phyloP scores from a whole-genome alignment of 2,888 invertebrate species.

The Drosophila pseudotalamancana region DNA sequence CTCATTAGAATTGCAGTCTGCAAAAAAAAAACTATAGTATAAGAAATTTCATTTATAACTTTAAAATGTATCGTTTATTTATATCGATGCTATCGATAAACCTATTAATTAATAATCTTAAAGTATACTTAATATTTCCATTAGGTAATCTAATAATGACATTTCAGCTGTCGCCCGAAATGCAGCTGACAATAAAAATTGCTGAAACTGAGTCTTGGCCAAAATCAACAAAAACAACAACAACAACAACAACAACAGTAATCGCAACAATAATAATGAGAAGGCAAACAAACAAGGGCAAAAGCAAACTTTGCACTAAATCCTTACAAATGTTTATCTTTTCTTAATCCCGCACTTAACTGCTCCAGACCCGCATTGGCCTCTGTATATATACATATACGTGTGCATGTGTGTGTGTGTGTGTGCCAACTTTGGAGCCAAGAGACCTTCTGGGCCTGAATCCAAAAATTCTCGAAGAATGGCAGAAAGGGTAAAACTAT shows the following conservation, averaged over 20 bases:
- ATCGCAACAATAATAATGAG: conserved; percentile 66
- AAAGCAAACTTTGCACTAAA: conserved; percentile 80
- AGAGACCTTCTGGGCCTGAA: conserved; percentile 36
- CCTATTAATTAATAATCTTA: neutral
- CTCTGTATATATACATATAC: too few species aligned
- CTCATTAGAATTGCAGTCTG: too few species aligned
- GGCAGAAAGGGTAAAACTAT: conserved; percentile 2
- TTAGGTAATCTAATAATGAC: conserved; percentile 3
- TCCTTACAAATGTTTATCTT: conserved; percentile 84
- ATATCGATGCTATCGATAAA: neutral
- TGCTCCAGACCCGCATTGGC: conserved; percentile 70
- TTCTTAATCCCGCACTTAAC: conserved; percentile 83
- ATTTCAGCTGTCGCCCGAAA: conserved; percentile 18
- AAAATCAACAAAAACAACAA: conserved; percentile 33
- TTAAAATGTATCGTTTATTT: too few species aligned
- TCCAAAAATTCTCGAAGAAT: conserved; percentile 1
- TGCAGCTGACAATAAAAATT: conserved; percentile 34
- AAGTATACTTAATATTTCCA: neutral
- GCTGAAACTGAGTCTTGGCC: conserved; percentile 24
- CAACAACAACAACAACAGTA: conserved; percentile 22
- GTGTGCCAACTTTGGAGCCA: conserved; percentile 25
- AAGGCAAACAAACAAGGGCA: conserved; percentile 68
- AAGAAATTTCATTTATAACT: too few species aligned
- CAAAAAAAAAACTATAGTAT: too few species aligned
- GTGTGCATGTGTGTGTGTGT: too few species aligned